Base-by-base conservation (phyloP, 2,797 vertebrate genomes). In the Hemibagrus guttatus region DNA sequence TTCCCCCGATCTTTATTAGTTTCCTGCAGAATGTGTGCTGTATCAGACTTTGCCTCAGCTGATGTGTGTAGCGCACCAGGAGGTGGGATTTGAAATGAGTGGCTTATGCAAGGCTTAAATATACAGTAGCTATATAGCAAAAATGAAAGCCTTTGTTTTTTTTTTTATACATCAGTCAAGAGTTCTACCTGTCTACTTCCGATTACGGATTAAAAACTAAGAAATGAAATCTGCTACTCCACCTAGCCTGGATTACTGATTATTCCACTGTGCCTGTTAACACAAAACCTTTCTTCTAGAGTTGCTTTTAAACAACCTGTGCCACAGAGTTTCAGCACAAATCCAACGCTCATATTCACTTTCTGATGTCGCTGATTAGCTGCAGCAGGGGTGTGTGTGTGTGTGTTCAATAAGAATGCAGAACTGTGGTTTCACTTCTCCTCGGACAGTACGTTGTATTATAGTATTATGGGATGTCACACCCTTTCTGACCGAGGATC, bases 401-500 rank as follows among this genome's bases (percentile, higher is more conserved):
- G 64, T 63, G n/a, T 72, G 35, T 61, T 61, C 17, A 19, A 81
- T 72, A 86, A 58, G 56, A 49, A 52, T 71, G 54, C 76, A 75
- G 39, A 26, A 74, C 42, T 8, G 35, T 31, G 19, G 6, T 54
- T 54, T 39, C n/a, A 23, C 23, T 61, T 63, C 19, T 63, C 59
- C 23, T 72, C 17, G 14, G 26, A 46, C 79, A 17, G 58, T 63
- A 17, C 79, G 49, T 21, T 52, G 39, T 21, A 66, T 46, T 26
- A 78, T 61, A 42, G 80, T 82, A 23, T 85, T 75, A 87, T 87
- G 76, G 81, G 84, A 80, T 84, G 71, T 71, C 56, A 35, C 81
- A 84, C 46, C 72, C 31, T 78, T 74, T 61, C 63, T 69, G 88
- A 86, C 72, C 64, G 68, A 76, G 79, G 84, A 87, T 90, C 89